These are phyloP conservation scores for Holacanthus passer DNA, from an alignment of 2,113 vertebrate genomes.

Conservation along the genomic window DNA sequence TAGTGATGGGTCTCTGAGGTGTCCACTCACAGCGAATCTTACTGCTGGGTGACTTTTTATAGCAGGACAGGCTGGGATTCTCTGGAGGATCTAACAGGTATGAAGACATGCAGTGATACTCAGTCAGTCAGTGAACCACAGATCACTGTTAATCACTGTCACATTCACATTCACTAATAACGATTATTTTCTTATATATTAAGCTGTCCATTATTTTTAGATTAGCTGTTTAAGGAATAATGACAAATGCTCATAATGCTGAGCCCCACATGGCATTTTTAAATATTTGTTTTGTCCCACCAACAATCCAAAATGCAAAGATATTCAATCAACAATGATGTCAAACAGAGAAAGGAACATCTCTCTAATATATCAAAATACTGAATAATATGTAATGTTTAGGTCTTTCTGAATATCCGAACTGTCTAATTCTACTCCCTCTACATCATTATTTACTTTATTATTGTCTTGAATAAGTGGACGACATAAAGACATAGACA, in stretches of 20 bases:
- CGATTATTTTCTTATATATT: too few species aligned
- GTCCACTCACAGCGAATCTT: slow-evolving; percentile 84
- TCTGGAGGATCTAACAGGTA: slow-evolving; percentile 73
- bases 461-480: too few species aligned
- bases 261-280: neutral
- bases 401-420: neutral
- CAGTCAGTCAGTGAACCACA: neutral
- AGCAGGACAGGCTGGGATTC: slow-evolving; percentile 73
- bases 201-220: too few species aligned
- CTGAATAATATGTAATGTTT: neutral
- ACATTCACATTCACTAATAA: neutral
- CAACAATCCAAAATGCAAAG: neutral
- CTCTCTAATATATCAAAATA: too few species aligned
- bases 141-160: neutral
- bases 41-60: slow-evolving; percentile 80
- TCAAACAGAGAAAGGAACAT: slow-evolving; percentile 7
- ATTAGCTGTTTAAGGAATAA: neutral
- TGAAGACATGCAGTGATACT: neutral
- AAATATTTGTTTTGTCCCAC: neutral
- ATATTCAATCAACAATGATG: neutral
- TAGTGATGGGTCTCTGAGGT: slow-evolving; percentile 32
- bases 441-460: neutral
- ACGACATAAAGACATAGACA: too few species aligned
- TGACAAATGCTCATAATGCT: neutral
- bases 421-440: neutral